Evolutionary conservation across 2,888 invertebrate species (phyloP).

Genomic region (Elysia crispata): DNA sequence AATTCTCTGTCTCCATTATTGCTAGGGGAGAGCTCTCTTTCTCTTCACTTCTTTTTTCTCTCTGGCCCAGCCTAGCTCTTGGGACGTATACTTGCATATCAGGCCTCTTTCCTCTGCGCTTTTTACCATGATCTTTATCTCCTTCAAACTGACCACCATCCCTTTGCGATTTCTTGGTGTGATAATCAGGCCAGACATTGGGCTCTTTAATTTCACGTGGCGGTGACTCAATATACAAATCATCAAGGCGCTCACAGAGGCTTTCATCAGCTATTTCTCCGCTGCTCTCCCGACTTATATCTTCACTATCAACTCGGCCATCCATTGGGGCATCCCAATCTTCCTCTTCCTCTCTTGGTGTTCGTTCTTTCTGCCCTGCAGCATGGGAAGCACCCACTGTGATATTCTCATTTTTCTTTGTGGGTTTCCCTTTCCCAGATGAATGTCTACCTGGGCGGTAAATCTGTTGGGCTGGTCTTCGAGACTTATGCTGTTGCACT

Average conservation of each 20-base stretch:
- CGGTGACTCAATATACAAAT: slow-evolving; percentile 40
- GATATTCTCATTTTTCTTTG: slow-evolving; percentile 15
- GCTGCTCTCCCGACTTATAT: slow-evolving; percentile 64
- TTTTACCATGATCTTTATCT: slow-evolving; percentile 12
- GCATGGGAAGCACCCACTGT: slow-evolving; percentile 12
- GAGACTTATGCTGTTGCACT: slow-evolving; percentile 47
- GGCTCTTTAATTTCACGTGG: slow-evolving; percentile 20
- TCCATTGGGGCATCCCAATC: slow-evolving; percentile 51
- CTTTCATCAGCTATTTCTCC: slow-evolving; percentile 44
- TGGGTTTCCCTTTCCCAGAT: slow-evolving; percentile 48
- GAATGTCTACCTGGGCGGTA: slow-evolving; percentile 63
- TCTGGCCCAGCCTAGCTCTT: slow-evolving; percentile 61
- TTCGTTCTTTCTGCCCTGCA: not conserved
- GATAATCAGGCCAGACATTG: not conserved
- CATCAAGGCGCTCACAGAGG: slow-evolving; percentile 33
- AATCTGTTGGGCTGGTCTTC: slow-evolving; percentile 61
- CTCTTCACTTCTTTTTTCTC: slow-evolving; percentile 44
- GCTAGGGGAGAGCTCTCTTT: slow-evolving; percentile 14
- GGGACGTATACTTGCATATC: slow-evolving; percentile 69
- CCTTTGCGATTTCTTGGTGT: not conserved
- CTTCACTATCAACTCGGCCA: slow-evolving; percentile 54
- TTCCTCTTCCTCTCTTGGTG: slow-evolving; percentile 56
- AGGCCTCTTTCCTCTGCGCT: slow-evolving; percentile 46
- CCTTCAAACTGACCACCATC: slow-evolving; percentile 5
- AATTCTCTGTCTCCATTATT: slow-evolving; percentile 32